Base-by-base conservation (phyloP, 2,888 invertebrate genomes). In the Caenorhabditis drosophilae region DNA sequence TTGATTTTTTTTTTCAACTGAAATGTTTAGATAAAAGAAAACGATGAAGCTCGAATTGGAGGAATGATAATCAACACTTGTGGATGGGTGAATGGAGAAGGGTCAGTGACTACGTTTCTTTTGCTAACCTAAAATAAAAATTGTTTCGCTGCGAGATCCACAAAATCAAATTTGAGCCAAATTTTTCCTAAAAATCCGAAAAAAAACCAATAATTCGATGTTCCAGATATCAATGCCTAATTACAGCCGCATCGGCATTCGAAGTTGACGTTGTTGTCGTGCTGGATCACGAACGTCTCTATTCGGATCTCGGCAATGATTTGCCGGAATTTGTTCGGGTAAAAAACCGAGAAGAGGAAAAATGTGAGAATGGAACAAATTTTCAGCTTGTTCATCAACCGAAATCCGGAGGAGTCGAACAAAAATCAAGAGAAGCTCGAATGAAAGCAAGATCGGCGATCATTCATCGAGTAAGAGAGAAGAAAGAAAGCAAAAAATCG, bases 61-160 rank as follows among this genome's bases (percentile, higher is more conserved):
- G 98, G 98, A 0, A 90, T 92, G 2, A 89, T 98, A 34, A 93
- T 98, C 71, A 98, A 98, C 85, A 97, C 97, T 0, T 94, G 95
- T 77, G 97, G 97, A 0, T 98, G 95, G 95, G 90, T 96, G 1
- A 93, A 94, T 85, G 91, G 90, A 0, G 89, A 88, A 0, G 97
- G 96, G n/a, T n/a, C n/a, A n/a, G n/a, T n/a, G n/a, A n/a, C n/a
- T n/a, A 0, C 97, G 94, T 84, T 69, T 54, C 23, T 18, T 48
- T 48, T 34, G 7, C 15, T 20, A 15, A 48, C 7, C 15, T 38
- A 6, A 23, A 40, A 15, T 20, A 16, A 9, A 22, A n/a, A n/a
- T n/a, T n/a, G n/a, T n/a, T n/a, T n/a, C n/a, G n/a, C n/a, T n/a
- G n/a, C n/a, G n/a, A n/a, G n/a, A n/a, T n/a, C n/a, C n/a, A n/a